phyloP scores from a whole-genome alignment of 2,888 invertebrate species.

The Trilocha varians region DNA sequence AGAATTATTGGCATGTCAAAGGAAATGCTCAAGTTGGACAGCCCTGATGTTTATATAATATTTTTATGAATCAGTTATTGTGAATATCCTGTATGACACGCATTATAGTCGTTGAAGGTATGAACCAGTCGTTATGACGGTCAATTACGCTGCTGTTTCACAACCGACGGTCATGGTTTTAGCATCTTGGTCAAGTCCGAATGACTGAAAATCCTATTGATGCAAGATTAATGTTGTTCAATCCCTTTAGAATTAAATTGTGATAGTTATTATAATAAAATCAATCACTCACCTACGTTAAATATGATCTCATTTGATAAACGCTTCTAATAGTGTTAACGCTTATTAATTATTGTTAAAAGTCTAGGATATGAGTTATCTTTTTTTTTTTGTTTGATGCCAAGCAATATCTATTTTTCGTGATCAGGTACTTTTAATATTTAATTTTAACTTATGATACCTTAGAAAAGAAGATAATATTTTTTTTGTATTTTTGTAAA shows the following conservation, averaged over 20 bases:
- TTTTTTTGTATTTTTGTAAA: conserved; percentile 18
- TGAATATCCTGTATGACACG: too few species aligned
- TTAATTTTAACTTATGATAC: neutral
- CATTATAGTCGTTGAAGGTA: too few species aligned
- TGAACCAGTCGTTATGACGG: neutral
- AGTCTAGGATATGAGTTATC: too few species aligned
- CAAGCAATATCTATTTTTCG: too few species aligned
- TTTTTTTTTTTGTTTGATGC: too few species aligned
- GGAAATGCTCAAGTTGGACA: too few species aligned
- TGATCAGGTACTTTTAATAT: neutral
- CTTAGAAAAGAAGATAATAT: neutral
- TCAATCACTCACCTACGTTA: too few species aligned
- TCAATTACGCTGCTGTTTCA: conserved; percentile 3
- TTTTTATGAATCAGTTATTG: too few species aligned
- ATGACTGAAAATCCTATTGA: neutral
- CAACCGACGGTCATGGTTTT: conserved; percentile 14
- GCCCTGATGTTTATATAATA: too few species aligned
- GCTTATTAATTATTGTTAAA: too few species aligned
- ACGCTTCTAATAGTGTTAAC: too few species aligned
- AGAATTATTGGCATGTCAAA: neutral
- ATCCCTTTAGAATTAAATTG: neutral
- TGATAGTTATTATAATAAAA: neutral
- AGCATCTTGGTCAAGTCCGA: conserved; percentile 14
- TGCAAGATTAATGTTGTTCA: neutral
- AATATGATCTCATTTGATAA: too few species aligned